Base-by-base conservation (phyloP, 2,797 vertebrate genomes). In the Melanotaenia maccullochi region DNA sequence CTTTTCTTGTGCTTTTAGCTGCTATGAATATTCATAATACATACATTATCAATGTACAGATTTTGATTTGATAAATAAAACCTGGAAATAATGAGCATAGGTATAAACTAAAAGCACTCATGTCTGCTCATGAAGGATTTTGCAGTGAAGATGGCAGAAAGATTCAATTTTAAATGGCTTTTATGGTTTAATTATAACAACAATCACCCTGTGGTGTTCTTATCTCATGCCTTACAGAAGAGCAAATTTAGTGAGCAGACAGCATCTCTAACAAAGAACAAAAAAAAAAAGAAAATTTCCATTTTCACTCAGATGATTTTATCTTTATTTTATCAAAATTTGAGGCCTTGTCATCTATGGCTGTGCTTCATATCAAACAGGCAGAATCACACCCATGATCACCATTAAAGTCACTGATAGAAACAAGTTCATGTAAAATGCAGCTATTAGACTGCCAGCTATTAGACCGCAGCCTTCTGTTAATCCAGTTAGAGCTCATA, bases 381-480 rank as follows among this genome's bases (percentile, higher is more conserved):
- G 64, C 57, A 69, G 24, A 56, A 58, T 24, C 20, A 35, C 44
- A 11, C 35, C 33, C 35, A 60, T 30, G 7, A 62, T 5, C 7
- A 56, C 38, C 63, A 60, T 57, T 47, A 22, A 11, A 69, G 18
- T 0, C 16, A 36, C 9, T 38, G 16, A 65, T 16, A 25, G 32
- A 74, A 49, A 12, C 2, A 47, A 11, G 18, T 3, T 59, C 44
- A 76, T 57, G 28, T 3, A 28, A 70, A 73, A 55, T 16, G 36
- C 12, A 44, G 14, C 28, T 28, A 58, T 70, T 24, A 56, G 49
- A 32, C 61, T 57, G 55, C 35, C 32, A 65, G 47, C 38, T 22
- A 40, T 51, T 14, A 67, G n/a, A 68, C 22, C 22, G 68, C 32
- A 78, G 56, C 57, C 42, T 70, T 32, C 61, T 65, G 55, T 58